Percentiles rank a stretch among this genome's conserved stretches.
Conservation (phyloP, 2,113 vertebrate species). For the Cervus canadensis region DNA sequence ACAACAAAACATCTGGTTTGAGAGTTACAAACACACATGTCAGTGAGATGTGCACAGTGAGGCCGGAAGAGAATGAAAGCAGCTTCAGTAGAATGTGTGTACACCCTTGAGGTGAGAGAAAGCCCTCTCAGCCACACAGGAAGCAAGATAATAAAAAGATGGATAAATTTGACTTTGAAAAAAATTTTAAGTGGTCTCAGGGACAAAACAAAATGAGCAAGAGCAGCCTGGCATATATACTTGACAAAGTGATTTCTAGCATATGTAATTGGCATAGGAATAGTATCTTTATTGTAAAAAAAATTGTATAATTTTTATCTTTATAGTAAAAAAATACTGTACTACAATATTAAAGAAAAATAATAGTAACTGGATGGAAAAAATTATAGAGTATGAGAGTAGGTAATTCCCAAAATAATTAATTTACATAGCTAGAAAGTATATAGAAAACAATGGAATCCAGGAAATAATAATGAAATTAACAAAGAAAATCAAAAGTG, state of each 20-base stretch:
- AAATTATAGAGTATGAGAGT: background rate
- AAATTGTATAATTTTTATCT: background rate
- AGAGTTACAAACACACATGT: background rate
- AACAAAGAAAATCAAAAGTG: background rate
- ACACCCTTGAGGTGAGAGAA: background rate
- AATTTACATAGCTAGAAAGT: background rate
- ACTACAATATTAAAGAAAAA: background rate
- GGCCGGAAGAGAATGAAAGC: background rate
- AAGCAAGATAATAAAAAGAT: background rate
- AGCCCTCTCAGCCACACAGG: background rate
- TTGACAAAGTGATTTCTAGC: background rate
- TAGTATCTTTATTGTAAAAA: background rate
- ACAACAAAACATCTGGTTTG: background rate
- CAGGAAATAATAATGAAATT: background rate
- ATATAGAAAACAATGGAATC: background rate
- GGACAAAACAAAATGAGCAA: background rate
- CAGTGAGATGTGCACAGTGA: background rate
- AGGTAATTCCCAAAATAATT: background rate
- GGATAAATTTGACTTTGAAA: background rate
- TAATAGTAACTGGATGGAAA: background rate
- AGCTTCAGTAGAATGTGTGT: background rate
- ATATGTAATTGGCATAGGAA: background rate
- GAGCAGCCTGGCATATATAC: background rate
- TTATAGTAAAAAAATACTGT: background rate
- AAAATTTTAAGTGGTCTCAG: background rate